Conservation (phyloP, 2,888 invertebrate genomes). For the Pristionchus maxplancki region DNA sequence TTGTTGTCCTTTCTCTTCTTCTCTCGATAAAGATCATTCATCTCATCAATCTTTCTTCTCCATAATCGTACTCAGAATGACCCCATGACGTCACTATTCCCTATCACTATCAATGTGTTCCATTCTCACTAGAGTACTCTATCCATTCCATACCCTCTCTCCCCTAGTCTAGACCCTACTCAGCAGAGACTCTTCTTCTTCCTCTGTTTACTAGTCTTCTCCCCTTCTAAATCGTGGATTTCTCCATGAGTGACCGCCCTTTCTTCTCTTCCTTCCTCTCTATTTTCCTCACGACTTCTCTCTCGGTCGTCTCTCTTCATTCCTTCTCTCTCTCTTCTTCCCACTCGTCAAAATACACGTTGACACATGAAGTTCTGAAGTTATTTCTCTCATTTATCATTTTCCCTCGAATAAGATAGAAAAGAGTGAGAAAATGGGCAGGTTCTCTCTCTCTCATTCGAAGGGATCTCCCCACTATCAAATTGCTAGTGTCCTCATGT, state of each 20-base stretch:
- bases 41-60: constrained; percentile 1
- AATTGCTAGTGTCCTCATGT: not conserved
- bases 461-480: not conserved
- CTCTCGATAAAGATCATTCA: not conserved
- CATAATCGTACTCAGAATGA: constrained; percentile 15
- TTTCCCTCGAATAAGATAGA: not conserved
- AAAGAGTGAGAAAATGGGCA: not conserved
- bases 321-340: not conserved
- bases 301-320: constrained; percentile 15
- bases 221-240: not conserved
- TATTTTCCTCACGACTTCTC: constrained; percentile 17
- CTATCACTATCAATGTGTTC: not conserved
- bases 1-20: not conserved
- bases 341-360: constrained; percentile 19
- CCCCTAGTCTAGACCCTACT: not conserved
- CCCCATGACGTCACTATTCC: constrained; percentile 17
- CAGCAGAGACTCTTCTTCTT: not conserved
- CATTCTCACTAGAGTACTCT: not conserved
- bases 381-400: not conserved
- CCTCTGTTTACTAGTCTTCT: not conserved
- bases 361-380: constrained; percentile 2
- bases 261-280: constrained; percentile 24
- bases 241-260: not conserved
- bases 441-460: not conserved
- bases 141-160: not conserved